These are phyloP conservation scores for Notarius quadriscutis DNA, from an alignment of 2,113 vertebrate genomes.

Conservation along the genomic window DNA sequence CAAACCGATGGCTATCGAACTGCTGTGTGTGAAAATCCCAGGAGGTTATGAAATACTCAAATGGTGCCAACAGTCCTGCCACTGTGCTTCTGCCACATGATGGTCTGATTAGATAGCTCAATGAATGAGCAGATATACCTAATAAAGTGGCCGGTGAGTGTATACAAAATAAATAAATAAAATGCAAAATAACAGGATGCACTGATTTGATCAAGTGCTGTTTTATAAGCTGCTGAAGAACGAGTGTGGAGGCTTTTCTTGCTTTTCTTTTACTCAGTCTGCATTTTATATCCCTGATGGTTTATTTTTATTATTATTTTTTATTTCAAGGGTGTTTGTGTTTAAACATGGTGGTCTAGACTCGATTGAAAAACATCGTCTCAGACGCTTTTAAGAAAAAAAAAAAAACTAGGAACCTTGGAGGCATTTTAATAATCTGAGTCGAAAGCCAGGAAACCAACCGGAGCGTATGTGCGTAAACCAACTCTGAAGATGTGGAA, in stretches of 20 bases:
- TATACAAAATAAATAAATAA: not conserved
- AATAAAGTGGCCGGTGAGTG: no score
- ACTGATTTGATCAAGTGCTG: not conserved
- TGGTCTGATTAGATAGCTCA: no score
- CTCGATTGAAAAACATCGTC: no score
- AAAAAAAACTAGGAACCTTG: not conserved
- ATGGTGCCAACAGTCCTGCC: no score
- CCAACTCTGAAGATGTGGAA: not conserved
- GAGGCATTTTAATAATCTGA: not conserved
- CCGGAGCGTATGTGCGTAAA: not conserved
- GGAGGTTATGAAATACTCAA: no score
- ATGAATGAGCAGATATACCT: no score
- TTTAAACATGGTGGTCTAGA: not conserved
- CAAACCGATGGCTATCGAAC: no score
- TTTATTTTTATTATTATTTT: not conserved
- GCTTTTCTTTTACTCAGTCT: not conserved
- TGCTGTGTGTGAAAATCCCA: no score
- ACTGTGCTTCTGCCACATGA: no score
- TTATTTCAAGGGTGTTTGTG: not conserved
- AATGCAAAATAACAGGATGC: not conserved
- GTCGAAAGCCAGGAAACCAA: not conserved
- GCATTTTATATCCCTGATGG: not conserved
- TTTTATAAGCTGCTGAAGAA: not conserved
- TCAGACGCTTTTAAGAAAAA: no score
- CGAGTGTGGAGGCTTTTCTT: not conserved